phyloP scores from a whole-genome alignment of 2,888 invertebrate species.

The Drosophila melanocephala region DNA sequence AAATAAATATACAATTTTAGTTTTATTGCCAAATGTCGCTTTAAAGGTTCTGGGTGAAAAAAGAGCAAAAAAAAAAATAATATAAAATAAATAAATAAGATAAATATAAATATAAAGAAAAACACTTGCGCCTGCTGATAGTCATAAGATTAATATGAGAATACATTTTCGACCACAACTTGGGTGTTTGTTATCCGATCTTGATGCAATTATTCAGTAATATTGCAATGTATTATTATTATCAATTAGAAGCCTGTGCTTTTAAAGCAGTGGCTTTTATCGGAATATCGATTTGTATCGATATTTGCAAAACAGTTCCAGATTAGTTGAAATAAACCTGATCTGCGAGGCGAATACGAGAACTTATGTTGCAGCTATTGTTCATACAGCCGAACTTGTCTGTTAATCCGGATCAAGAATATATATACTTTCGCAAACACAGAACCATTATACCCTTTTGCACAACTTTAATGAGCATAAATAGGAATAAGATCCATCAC shows the following conservation, averaged over 20 bases:
- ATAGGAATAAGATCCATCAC: slow-evolving; percentile 14
- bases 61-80: background rate
- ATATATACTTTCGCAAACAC: background rate
- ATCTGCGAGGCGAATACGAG: background rate
- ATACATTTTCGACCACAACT: background rate
- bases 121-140: background rate
- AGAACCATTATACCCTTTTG: background rate
- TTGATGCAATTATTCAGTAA: background rate
- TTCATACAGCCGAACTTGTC: background rate
- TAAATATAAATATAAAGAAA: background rate
- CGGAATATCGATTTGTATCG: background rate
- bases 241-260: background rate
- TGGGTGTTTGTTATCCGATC: background rate
- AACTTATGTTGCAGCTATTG: background rate
- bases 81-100: background rate
- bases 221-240: background rate
- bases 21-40: background rate
- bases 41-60: background rate
- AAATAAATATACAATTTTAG: background rate
- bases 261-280: background rate
- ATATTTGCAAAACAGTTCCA: background rate
- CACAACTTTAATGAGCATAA: background rate
- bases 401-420: background rate
- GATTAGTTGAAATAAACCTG: background rate
- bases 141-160: background rate